A percentile compares a stretch with the other conserved stretches of the same genome.
These are phyloP conservation scores for Morus bassanus DNA, from an alignment of 2,797 vertebrate species.

Conservation along the genomic window DNA sequence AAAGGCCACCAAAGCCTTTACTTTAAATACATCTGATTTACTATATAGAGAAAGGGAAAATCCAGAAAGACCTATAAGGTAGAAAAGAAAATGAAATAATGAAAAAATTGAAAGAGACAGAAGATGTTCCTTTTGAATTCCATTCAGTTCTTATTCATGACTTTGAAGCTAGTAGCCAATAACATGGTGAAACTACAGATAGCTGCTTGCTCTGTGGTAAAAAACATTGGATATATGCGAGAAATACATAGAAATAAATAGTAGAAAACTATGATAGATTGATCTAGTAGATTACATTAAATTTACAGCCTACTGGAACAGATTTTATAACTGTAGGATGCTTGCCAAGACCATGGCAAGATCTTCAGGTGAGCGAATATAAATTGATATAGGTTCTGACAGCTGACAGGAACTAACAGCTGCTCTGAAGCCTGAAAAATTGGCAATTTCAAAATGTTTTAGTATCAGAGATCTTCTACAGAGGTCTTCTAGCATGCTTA, in stretches of 20 bases:
- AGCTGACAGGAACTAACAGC: conserved; percentile 11
- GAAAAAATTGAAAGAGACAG: neutral
- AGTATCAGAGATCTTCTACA: neutral
- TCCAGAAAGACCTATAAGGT: neutral
- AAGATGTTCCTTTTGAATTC: neutral
- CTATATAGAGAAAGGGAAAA: neutral
- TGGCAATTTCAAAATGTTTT: conserved; percentile 16
- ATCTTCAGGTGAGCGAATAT: conserved; percentile 10
- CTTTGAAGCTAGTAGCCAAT: neutral
- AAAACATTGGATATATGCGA: neutral
- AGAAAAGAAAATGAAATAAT: neutral
- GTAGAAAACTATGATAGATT: neutral
- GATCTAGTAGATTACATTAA: neutral
- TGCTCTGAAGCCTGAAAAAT: conserved; percentile 31
- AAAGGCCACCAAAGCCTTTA: neutral
- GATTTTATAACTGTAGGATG: neutral
- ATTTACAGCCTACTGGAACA: neutral
- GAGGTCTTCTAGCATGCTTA: neutral
- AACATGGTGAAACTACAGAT: neutral
- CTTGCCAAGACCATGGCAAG: neutral
- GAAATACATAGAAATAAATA: neutral
- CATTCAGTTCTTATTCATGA: neutral
- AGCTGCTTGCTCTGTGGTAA: neutral
- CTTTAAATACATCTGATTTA: neutral
- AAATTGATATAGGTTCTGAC: conserved; percentile 11